Conservation (phyloP, 2,113 vertebrate genomes). For the Melanerpes formicivorus region DNA sequence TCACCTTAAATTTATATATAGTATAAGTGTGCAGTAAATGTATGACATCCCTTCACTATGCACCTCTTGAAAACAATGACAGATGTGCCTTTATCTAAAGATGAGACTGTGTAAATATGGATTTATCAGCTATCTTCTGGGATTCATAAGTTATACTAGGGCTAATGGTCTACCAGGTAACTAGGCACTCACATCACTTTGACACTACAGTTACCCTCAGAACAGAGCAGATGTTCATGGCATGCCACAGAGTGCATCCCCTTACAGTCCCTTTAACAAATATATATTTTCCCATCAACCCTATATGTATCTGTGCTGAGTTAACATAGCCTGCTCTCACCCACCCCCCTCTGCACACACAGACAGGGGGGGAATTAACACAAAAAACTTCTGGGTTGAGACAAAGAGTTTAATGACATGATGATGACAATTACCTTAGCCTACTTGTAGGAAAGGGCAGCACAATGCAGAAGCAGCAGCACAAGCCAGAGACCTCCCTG, state of each 20-base stretch:
- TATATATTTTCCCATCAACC: neutral
- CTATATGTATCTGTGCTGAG: neutral
- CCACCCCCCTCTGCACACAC: no score
- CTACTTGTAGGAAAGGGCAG: no score
- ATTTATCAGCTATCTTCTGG: neutral
- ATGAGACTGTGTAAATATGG: neutral
- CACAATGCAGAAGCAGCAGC: no score
- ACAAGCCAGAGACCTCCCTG: no score
- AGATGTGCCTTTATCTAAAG: neutral
- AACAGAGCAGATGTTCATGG: neutral
- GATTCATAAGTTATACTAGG: neutral
- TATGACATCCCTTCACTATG: neutral
- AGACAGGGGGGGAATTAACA: no score
- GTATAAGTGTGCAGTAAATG: neutral
- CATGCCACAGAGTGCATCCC: neutral
- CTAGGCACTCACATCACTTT: neutral
- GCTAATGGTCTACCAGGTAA: neutral
- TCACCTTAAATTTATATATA: neutral
- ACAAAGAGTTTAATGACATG: no score
- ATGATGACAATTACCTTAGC: no score
- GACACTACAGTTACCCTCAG: neutral
- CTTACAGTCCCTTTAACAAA: neutral
- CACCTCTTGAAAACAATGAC: neutral
- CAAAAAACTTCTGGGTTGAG: no score
- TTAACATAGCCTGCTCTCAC: no score